Conservation (phyloP, 1,140 invertebrate genomes). For the Lordiphosa mommai region DNA sequence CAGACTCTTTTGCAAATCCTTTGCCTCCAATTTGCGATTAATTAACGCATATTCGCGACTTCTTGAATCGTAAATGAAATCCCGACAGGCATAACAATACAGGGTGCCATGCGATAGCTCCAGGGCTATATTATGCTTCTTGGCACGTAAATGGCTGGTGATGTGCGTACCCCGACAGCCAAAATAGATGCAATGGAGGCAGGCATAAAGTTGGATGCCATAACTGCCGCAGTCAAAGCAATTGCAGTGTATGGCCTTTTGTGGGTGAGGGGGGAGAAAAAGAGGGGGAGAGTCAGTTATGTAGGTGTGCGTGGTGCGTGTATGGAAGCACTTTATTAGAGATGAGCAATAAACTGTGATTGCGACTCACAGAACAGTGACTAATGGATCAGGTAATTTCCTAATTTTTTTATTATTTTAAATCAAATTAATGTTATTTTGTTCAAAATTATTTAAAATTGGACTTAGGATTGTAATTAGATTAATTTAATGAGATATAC, state of each 20-base stretch:
- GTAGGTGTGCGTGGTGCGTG: neutral
- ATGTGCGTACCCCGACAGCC: constrained; percentile 93
- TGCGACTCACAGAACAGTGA: neutral
- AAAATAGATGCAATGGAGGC: constrained; percentile 95
- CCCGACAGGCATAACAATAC: constrained; percentile 94
- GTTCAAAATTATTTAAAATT: too few relatives aligned
- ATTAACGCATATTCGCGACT: constrained; percentile 83
- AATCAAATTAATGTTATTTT: too few relatives aligned
- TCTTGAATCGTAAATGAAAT: constrained; percentile 94
- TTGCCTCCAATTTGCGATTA: constrained; percentile 82
- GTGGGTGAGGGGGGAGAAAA: constrained; percentile 9
- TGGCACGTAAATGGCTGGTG: constrained; percentile 89
- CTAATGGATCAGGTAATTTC: too few relatives aligned
- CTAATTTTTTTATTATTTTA: too few relatives aligned
- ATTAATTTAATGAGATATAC: too few relatives aligned
- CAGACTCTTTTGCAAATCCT: constrained; percentile 85
- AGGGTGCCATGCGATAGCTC: constrained; percentile 94
- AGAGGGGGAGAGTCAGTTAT: neutral
- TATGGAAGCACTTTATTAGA: neutral
- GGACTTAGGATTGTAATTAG: too few relatives aligned
- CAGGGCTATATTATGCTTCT: constrained; percentile 91
- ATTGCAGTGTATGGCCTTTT: constrained; percentile 63
- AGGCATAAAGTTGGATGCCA: constrained; percentile 90
- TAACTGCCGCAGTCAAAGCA: constrained; percentile 85
- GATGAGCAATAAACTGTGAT: neutral